Conservation (phyloP, 2,888 invertebrate species). For the Lithophane socia region DNA sequence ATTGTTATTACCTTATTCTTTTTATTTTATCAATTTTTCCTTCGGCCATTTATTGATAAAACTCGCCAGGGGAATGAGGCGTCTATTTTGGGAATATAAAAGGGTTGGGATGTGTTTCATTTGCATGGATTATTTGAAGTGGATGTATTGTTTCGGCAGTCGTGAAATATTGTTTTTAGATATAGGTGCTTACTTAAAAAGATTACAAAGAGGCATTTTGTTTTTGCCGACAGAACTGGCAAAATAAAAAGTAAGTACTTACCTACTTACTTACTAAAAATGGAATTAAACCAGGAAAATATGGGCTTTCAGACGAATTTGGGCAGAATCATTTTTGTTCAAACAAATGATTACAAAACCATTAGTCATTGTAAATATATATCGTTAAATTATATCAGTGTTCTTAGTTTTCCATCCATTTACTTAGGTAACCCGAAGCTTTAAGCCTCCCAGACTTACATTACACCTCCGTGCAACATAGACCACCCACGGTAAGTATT, state of each 20-base stretch:
- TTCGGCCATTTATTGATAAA: conserved; percentile 68
- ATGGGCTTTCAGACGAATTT: background rate
- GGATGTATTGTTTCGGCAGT: conserved; percentile 36
- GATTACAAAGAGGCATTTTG: background rate
- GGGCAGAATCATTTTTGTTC: too few relatives aligned
- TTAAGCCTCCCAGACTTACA: background rate
- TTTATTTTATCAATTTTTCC: conserved; percentile 83
- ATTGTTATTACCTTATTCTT: conserved; percentile 83
- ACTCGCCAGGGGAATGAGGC: conserved; percentile 58
- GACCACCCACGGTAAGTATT: conserved; percentile 43
- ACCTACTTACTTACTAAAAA: background rate
- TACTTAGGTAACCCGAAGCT: background rate
- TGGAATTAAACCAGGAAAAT: background rate
- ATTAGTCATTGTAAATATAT: too few relatives aligned
- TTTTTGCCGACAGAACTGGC: background rate
- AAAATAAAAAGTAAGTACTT: background rate
- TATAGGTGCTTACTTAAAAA: conserved; percentile 22
- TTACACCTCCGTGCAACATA: conserved; percentile 7
- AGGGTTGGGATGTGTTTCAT: conserved; percentile 62
- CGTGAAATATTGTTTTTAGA: conserved; percentile 39
- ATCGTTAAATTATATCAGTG: background rate
- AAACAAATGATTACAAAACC: too few relatives aligned
- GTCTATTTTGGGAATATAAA: conserved; percentile 54
- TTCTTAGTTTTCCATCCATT: background rate
- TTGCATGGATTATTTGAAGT: conserved; percentile 59